Evolutionary conservation across 2,888 invertebrate genomes (phyloP).

Genomic region (Pyralis farinalis): DNA sequence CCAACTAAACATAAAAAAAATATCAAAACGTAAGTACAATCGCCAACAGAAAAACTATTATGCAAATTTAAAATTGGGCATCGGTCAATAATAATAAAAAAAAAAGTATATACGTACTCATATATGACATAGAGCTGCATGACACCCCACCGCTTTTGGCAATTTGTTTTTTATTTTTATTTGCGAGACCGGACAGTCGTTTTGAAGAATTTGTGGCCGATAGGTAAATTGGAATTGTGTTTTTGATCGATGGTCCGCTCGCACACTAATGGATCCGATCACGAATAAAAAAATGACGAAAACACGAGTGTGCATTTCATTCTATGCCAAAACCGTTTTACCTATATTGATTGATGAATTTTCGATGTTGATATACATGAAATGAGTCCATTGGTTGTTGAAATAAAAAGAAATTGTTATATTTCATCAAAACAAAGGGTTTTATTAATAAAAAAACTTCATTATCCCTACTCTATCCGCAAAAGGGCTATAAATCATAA

Average conservation of each 20-base stretch:
- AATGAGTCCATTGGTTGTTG: constrained; percentile 1
- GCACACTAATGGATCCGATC: constrained; percentile 45
- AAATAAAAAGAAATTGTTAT: constrained; percentile 11
- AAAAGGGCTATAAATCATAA: constrained; percentile 63
- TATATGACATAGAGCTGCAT: constrained; percentile 6
- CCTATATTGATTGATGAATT: constrained; percentile 34
- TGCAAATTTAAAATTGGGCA: no score
- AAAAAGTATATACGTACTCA: no score
- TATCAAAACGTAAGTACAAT: no score
- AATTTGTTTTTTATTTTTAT: constrained; percentile 60
- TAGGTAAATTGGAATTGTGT: constrained; percentile 74
- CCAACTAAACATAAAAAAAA: no score
- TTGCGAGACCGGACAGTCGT: constrained; percentile 51
- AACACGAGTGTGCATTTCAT: constrained; percentile 39
- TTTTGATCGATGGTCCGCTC: constrained; percentile 62
- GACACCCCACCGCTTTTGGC: constrained; percentile 23
- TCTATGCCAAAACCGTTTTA: constrained; percentile 47
- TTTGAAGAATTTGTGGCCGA: constrained; percentile 74
- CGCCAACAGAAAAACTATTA: no score
- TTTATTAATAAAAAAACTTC: constrained; percentile 46
- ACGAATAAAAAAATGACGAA: constrained; percentile 37
- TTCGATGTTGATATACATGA: constrained; percentile 14
- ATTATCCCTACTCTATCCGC: constrained; percentile 44
- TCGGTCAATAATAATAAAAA: no score
- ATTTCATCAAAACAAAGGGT: constrained; percentile 26